Conservation (phyloP, 37 sponge, comb jelly and placozoan species). For the Mnemiopsis leidyi region DNA sequence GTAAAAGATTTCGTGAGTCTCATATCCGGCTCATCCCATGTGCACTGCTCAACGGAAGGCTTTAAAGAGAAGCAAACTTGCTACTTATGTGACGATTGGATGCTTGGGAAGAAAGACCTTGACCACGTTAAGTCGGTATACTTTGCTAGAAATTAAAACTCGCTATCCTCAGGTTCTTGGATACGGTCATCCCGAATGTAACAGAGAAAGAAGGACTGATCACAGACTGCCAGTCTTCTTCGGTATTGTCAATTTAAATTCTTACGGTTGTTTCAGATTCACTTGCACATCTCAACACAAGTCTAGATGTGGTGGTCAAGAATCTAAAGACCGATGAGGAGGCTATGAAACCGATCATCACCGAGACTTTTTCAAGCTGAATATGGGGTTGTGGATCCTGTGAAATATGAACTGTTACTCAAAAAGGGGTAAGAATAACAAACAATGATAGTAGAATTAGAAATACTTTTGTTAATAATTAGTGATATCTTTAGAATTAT, state of each 20-base stretch:
- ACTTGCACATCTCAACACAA: no score
- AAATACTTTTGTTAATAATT: no score
- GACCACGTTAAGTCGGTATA: no score
- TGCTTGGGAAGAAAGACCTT: neutral
- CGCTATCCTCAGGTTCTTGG: neutral
- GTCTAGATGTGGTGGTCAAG: neutral
- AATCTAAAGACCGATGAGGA: neutral
- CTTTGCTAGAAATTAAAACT: no score
- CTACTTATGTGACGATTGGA: neutral
- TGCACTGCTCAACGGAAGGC: neutral
- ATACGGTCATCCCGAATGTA: slow-evolving; percentile 17
- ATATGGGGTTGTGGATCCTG: neutral
- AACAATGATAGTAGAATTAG: no score
- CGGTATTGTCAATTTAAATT: no score
- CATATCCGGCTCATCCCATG: neutral
- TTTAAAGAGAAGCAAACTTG: neutral
- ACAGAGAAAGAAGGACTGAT: neutral
- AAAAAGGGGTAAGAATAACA: no score
- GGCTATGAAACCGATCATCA: neutral
- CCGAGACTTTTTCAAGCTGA: neutral
- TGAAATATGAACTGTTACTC: neutral
- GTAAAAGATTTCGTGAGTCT: neutral
- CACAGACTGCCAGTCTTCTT: slow-evolving; percentile 15
- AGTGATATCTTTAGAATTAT: no score
- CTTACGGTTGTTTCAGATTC: no score